A percentile compares a stretch with the other conserved stretches of the same genome.
phyloP scores from a whole-genome alignment of 2,797 vertebrate genomes.

The Thripadectes ignobilis region DNA sequence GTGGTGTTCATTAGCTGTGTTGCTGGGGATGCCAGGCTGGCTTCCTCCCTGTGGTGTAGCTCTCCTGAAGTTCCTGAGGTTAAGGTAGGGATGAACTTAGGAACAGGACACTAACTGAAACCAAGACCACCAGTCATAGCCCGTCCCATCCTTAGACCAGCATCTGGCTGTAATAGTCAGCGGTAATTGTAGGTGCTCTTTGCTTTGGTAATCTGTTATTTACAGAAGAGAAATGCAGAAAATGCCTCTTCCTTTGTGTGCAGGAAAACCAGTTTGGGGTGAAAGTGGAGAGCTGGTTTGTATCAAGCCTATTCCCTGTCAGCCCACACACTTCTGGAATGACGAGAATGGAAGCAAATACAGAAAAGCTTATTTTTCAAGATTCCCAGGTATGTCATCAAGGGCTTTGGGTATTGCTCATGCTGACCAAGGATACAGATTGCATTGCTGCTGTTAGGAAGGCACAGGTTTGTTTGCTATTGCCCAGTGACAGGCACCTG shows the following conservation, averaged over 20 bases:
- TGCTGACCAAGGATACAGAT: neutral
- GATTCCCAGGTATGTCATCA: constrained; percentile 82
- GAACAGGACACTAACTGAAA: neutral
- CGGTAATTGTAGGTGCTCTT: neutral
- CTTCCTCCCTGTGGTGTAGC: neutral
- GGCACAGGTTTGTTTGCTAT: neutral
- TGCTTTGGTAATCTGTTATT: neutral
- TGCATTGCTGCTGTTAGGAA: neutral
- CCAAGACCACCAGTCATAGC: neutral
- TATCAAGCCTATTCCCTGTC: constrained; percentile 91
- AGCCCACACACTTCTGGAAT: constrained; percentile 97
- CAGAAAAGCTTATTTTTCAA: constrained; percentile 93
- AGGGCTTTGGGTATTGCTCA: neutral
- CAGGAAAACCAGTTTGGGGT: constrained; percentile 92
- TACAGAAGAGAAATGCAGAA: neutral
- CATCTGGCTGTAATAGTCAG: neutral
- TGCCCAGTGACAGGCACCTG: neutral
- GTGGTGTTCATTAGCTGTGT: neutral
- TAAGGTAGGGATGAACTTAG: neutral
- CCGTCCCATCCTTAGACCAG: neutral
- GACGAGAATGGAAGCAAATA: constrained; percentile 94
- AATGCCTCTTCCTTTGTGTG: neutral
- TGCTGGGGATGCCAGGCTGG: neutral
- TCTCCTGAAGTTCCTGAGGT: neutral
- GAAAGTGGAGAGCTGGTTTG: constrained; percentile 96